These are phyloP conservation scores for Myotis findleyi DNA, from an alignment of 2,797 vertebrate species.

Conservation along the genomic window DNA sequence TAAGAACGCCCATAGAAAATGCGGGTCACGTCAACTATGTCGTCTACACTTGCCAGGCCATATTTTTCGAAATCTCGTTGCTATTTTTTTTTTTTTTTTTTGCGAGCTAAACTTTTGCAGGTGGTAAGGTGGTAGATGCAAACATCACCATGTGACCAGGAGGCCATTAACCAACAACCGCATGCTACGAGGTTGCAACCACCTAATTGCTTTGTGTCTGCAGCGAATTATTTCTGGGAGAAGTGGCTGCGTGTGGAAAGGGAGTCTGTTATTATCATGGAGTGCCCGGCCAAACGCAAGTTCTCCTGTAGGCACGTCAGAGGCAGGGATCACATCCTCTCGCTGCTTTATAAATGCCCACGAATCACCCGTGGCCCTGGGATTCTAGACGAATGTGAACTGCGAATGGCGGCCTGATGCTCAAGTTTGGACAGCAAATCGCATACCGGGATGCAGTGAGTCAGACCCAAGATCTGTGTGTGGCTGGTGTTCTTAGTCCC, in stretches of 20 bases:
- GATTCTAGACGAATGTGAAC: constrained; percentile 52
- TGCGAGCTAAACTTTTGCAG: constrained; percentile 76
- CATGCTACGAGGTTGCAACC: constrained; percentile 77
- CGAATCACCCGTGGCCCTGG: constrained; percentile 46
- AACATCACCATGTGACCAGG: constrained; percentile 64
- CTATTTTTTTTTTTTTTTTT: background rate
- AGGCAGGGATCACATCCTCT: constrained; percentile 64
- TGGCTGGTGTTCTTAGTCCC: background rate
- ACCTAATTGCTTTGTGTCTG: constrained; percentile 82
- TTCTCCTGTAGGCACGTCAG: constrained; percentile 62
- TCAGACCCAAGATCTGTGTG: background rate
- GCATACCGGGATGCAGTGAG: background rate
- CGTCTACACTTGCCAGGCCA: background rate
- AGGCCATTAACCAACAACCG: constrained; percentile 79
- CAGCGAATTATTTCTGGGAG: constrained; percentile 81
- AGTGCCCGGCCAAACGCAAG: constrained; percentile 65
- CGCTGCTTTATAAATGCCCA: constrained; percentile 47
- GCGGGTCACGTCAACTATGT: constrained; percentile 24
- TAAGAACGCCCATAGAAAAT: constrained; percentile 59
- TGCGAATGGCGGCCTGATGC: constrained; percentile 26
- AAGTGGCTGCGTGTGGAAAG: constrained; percentile 72
- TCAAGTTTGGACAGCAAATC: constrained; percentile 32
- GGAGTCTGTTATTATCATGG: constrained; percentile 65
- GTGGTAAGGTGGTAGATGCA: constrained; percentile 69
- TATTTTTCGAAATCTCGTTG: constrained; percentile 55